Conservation (phyloP, 2,888 invertebrate genomes). For the Stomorhina lunata region DNA sequence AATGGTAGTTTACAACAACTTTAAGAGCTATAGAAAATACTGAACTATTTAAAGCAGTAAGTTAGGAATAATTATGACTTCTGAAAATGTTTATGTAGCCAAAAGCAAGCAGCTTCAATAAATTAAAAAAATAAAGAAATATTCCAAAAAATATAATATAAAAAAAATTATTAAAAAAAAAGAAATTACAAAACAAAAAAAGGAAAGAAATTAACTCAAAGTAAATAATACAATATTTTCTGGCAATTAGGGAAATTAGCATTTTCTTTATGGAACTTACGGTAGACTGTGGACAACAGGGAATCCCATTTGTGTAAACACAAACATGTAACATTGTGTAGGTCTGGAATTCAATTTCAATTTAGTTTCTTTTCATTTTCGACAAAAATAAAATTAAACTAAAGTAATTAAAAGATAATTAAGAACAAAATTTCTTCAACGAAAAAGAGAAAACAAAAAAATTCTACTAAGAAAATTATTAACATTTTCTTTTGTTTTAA, state of each 20-base stretch:
- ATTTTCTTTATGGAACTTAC: conserved; percentile 82
- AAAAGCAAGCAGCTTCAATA: too few relatives aligned
- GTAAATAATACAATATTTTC: conserved; percentile 28
- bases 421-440: not conserved
- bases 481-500: conserved; percentile 2
- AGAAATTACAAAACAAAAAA: conserved; percentile 30
- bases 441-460: conserved; percentile 18
- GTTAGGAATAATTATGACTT: too few relatives aligned
- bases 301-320: conserved; percentile 90
- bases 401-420: conserved; percentile 27
- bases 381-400: conserved; percentile 45
- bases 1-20: too few relatives aligned
- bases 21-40: too few relatives aligned
- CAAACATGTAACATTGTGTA: conserved; percentile 95
- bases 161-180: too few relatives aligned
- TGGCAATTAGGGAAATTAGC: not conserved
- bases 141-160: too few relatives aligned
- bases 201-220: conserved; percentile 43
- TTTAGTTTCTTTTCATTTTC: conserved; percentile 61
- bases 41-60: too few relatives aligned
- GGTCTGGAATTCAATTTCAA: conserved; percentile 83
- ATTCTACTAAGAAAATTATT: not conserved
- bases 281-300: conserved; percentile 88
- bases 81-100: too few relatives aligned
- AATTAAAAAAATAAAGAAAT: too few relatives aligned